These are phyloP conservation scores for Selene dorsalis DNA, from an alignment of 2,797 vertebrate species.

Conservation along the genomic window DNA sequence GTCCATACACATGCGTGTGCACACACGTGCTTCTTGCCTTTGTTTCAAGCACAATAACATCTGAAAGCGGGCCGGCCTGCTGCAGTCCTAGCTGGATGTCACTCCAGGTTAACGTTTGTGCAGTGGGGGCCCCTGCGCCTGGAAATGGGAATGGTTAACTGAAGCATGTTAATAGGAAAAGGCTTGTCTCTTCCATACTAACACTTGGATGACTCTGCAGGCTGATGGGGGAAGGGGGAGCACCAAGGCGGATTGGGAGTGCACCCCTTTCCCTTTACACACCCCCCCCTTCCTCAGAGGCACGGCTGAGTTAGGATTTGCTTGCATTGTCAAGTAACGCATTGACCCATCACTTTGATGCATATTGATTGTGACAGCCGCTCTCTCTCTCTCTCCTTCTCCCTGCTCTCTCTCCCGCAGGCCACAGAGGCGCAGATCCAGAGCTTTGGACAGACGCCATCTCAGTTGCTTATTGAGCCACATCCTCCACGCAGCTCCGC, in stretches of 20 bases:
- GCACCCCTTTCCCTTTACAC: slow-evolving; percentile 79
- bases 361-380: slow-evolving; percentile 92
- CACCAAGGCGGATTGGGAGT: slow-evolving; percentile 87
- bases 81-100: slow-evolving; percentile 86
- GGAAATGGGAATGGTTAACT: slow-evolving; percentile 90
- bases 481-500: slow-evolving; percentile 99
- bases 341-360: slow-evolving; percentile 94
- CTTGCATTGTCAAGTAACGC: slow-evolving; percentile 92
- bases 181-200: slow-evolving; percentile 97
- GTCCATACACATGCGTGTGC: slow-evolving; percentile 47
- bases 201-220: slow-evolving; percentile 95
- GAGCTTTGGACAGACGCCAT: slow-evolving; percentile 99
- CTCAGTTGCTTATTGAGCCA: slow-evolving; percentile 99
- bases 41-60: slow-evolving; percentile 85
- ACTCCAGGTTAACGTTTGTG: slow-evolving; percentile 91
- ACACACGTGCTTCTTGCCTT: slow-evolving; percentile 71
- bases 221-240: slow-evolving; percentile 84
- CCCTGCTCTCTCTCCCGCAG: slow-evolving; percentile 84
- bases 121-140: slow-evolving; percentile 81
- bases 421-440: slow-evolving; percentile 98
- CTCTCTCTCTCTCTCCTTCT: slow-evolving; percentile 66
- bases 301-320: slow-evolving; percentile 93
- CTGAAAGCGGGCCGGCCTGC: slow-evolving; percentile 72
- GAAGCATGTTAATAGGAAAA: slow-evolving; percentile 96
- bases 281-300: slow-evolving; percentile 72